Percentiles rank a stretch among this genome's conserved stretches.
Conservation (phyloP, 2,888 invertebrate genomes). For the Nomada fucata region DNA sequence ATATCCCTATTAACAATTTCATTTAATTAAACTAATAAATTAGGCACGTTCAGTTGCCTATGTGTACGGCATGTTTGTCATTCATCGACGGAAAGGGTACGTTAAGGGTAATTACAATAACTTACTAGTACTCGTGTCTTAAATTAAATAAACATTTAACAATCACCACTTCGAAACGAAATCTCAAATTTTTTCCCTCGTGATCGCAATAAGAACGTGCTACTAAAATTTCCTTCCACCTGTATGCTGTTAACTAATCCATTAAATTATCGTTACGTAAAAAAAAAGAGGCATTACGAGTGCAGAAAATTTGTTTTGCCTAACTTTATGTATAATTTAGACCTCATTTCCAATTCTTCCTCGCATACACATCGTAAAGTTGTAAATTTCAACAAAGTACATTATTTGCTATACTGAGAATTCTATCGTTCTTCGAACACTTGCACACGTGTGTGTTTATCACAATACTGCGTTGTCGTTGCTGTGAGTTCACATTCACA, state of each 20-base stretch:
- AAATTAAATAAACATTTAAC: slow-evolving; percentile 5
- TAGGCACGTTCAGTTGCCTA: slow-evolving; percentile 23
- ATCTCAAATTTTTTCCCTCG: neutral
- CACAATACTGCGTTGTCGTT: slow-evolving; percentile 73
- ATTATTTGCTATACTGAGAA: neutral
- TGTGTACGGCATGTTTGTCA: neutral
- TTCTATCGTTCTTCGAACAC: neutral
- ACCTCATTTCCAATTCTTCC: neutral
- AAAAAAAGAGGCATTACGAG: neutral
- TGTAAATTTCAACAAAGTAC: neutral
- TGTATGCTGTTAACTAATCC: neutral
- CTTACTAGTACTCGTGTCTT: neutral
- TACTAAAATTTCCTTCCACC: neutral
- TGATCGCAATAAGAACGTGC: neutral
- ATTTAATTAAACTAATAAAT: slow-evolving; percentile 7
- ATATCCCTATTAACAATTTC: slow-evolving; percentile 1
- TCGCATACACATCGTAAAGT: neutral
- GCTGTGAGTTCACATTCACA: slow-evolving; percentile 25
- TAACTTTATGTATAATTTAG: too few species aligned
- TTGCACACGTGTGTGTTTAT: slow-evolving; percentile 48
- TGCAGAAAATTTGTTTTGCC: neutral
- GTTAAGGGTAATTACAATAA: neutral
- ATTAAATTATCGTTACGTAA: neutral
- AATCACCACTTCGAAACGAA: neutral
- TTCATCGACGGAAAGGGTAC: neutral